Conservation (phyloP, 2,113 vertebrate species). For the Periophthalmodon schlosseri region DNA sequence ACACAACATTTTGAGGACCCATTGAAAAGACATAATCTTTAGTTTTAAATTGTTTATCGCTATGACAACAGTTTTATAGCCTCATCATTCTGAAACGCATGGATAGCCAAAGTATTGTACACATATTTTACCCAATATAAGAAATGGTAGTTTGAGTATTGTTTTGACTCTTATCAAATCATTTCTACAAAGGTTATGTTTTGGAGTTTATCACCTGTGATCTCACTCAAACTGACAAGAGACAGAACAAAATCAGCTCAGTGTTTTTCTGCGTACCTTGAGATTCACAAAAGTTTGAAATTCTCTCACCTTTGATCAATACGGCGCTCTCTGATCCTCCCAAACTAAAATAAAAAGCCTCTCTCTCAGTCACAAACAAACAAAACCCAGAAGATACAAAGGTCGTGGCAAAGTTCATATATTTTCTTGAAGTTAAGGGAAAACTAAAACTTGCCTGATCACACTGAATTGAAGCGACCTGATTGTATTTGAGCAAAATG, state of each 20-base stretch:
- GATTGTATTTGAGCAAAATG: too few species aligned
- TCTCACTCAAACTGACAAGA: constrained; percentile 8
- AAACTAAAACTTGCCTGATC: background rate
- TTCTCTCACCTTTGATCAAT: constrained; percentile 4
- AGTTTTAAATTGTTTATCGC: too few species aligned
- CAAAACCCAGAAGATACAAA: background rate
- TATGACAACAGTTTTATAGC: too few species aligned
- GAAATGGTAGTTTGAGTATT: too few species aligned
- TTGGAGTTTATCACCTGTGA: background rate
- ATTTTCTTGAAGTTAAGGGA: background rate
- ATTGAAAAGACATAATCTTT: too few species aligned
- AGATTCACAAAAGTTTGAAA: background rate
- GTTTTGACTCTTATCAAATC: background rate
- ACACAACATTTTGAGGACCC: too few species aligned
- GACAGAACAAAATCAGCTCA: background rate
- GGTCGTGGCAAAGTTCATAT: constrained; percentile 3
- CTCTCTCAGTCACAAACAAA: background rate
- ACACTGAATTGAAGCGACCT: background rate
- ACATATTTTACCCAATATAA: too few species aligned
- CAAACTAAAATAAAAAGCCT: constrained; percentile 1
- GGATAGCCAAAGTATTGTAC: too few species aligned
- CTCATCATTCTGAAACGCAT: too few species aligned
- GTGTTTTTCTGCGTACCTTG: background rate
- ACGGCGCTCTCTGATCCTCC: constrained; percentile 8
- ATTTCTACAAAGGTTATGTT: background rate